phyloP scores from a whole-genome alignment of 2,113 vertebrate genomes.

The Psittacus erithacus region DNA sequence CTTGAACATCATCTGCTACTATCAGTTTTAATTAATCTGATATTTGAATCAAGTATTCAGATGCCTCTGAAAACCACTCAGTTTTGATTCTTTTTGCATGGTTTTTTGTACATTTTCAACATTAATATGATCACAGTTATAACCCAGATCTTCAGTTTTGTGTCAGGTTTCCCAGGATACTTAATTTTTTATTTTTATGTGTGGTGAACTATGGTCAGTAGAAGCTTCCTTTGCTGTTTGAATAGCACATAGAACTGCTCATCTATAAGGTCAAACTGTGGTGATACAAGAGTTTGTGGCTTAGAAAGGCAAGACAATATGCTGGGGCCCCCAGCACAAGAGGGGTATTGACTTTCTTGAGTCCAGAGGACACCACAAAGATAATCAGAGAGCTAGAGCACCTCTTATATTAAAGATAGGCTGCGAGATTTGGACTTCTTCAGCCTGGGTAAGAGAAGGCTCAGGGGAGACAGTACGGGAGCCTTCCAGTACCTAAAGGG shows the following conservation, averaged over 20 bases:
- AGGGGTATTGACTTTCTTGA: neutral
- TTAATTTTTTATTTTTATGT: neutral
- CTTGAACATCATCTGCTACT: neutral
- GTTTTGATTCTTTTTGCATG: neutral
- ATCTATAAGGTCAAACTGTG: neutral
- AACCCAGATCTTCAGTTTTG: neutral
- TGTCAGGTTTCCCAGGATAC: neutral
- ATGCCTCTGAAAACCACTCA: neutral
- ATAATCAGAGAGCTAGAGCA: neutral
- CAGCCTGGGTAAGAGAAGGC: neutral
- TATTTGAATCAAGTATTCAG: neutral
- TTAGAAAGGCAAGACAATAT: neutral
- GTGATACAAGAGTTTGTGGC: neutral
- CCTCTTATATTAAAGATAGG: neutral
- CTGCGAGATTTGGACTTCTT: neutral
- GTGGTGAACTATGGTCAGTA: neutral
- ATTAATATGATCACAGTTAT: neutral
- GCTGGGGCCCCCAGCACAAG: neutral
- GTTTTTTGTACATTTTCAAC: neutral
- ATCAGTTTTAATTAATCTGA: neutral
- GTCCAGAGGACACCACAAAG: neutral
- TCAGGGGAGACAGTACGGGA: neutral
- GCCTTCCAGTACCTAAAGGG: neutral
- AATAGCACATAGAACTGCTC: neutral
- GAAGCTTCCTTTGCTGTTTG: neutral